Base-by-base conservation (phyloP, 2,888 invertebrate genomes). In the Nomada ruficornis region DNA sequence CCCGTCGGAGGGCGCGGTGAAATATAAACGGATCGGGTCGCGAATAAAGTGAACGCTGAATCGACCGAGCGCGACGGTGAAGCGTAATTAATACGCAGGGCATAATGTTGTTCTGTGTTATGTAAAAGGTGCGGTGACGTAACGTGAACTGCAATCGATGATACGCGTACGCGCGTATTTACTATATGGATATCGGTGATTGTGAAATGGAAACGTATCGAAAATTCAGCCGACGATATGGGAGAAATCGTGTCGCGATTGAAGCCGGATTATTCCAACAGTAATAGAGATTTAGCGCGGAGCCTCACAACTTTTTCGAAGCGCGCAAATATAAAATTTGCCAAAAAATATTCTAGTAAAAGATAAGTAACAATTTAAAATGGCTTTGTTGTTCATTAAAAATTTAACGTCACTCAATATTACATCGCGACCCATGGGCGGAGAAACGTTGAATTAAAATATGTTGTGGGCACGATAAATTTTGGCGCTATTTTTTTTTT, bases 161-260 rank as follows among this genome's bases (percentile, higher is more conserved):
- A 20, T 47, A 26, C 15, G 23, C 2, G 15, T 10, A 10, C 50
- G 50, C 54, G 7, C 29, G 29, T 29, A 29, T 29, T 29, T 54
- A 54, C 54, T 15, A n/a, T 52, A 7, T n/a, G 10, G 42, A 15
- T 36, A 36, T 44, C 42, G 55, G 47, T 26, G 69, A 76, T 81
- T 80, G 55, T 50, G 80, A 69, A 73, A 81, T 59, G 36, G 74
- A 26, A 60, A 15, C 13, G 54, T 18, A 15, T 23, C 20, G 26
- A 80, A 60, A 55, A 65, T 69, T 64, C 26, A 23, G 54, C 23
- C 36, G 15, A n/a, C 47, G 15, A 55, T 55, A 64, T 47, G 50
- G 20, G 62, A 36, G 69, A 81, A 77, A 77, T 78, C 75, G 72
- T 77, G 52, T 15, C 11, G 15, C 64, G 55, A 55, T 52, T 63